Base-by-base conservation (phyloP, 1,140 invertebrate genomes). In the Acyrthosiphon pisum region DNA sequence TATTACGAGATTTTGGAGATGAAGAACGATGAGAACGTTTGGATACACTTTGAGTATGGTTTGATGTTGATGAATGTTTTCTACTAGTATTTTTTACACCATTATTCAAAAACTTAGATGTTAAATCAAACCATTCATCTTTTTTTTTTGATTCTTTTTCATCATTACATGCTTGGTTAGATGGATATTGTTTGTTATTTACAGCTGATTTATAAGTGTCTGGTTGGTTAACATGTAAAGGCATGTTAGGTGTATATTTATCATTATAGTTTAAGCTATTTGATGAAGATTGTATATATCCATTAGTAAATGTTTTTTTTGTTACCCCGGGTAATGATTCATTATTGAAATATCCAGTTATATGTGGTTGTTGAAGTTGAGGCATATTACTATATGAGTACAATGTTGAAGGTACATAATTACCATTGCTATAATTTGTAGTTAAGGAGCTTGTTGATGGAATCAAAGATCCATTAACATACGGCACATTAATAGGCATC, bases 51-150 rank as follows among this genome's bases (percentile, higher is more conserved):
- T 86, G 50, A 56, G n/a, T 18, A 50, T 46, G 48, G 26, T 4
- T 93, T 50, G 50, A 18, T 56, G 14, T 50, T 37, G 48, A 84
- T 26, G 35, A 84, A 83, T 41, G 44, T 93, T 93, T 86, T 93
- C n/a, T 14, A 86, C 8, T 93, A n/a, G 22, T 2, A 53, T 20
- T 93, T 44, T 56, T 83, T 18, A 0, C 7, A 41, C 26, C 3
- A 50, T 23, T 53, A 86, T 83, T 93, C 35, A 93, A 93, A 84
- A 93, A 93, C 60, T 93, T 86, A 53, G n/a, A 50, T 20, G 91
- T 93, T 20, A 93, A 86, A 86, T 93, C 81, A 93, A 86, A 93
- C 91, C 91, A 93, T 22, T 84, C 81, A 44, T 93, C 91, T 56
- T 84, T 50, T 56, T 86, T 26, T 86, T 93, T 35, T 41, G 91